Conservation (phyloP, 2,797 vertebrate species). For the Sebastes baramenuke region DNA sequence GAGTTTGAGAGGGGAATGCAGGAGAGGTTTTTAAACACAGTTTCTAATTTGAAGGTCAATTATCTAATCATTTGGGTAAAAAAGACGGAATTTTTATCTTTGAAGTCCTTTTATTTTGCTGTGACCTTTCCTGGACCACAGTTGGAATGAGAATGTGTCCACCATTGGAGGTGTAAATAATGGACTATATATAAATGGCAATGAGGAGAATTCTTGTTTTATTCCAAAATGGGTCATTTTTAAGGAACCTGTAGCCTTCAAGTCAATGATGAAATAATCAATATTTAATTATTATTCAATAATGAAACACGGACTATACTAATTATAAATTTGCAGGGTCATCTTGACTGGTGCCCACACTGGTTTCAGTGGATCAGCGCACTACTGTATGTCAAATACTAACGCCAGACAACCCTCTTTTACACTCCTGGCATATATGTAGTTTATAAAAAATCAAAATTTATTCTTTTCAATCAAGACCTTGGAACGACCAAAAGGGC, state of each 20-base stretch:
- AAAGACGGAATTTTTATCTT: neutral
- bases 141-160: neutral
- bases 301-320: neutral
- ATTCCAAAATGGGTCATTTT: neutral
- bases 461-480: slow-evolving; percentile 52
- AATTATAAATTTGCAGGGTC: neutral
- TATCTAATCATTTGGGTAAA: neutral
- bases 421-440: slow-evolving; percentile 17
- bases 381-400: neutral
- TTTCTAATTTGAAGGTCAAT: neutral
- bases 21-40: neutral
- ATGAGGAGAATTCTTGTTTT: neutral
- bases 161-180: neutral
- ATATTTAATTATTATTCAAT: neutral
- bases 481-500: slow-evolving; percentile 38
- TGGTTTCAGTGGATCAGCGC: neutral
- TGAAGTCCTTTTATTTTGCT: neutral
- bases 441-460: slow-evolving; percentile 40
- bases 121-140: neutral
- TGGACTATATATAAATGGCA: neutral
- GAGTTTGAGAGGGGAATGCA: neutral
- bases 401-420: neutral
- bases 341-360: neutral
- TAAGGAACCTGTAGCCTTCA: neutral
- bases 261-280: neutral